Evolutionary conservation across 2,888 invertebrate species (phyloP).

Genomic region (Smittia aterrima): DNA sequence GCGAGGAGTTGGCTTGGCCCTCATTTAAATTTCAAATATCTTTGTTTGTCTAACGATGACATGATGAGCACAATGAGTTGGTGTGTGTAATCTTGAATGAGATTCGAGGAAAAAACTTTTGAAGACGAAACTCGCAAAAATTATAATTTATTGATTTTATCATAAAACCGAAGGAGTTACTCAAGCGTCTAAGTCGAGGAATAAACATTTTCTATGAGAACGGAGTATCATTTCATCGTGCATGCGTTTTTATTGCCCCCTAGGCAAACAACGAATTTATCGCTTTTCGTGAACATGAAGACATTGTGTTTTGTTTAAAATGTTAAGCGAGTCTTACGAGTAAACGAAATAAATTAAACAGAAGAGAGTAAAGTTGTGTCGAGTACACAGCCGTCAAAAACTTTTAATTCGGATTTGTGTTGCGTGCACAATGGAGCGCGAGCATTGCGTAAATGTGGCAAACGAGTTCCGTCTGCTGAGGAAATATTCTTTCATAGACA

Average conservation of each 20-base stretch:
- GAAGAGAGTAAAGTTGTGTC: neutral
- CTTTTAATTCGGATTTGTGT: too few relatives aligned
- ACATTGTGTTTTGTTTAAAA: slow-evolving; percentile 3
- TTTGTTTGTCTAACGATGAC: neutral
- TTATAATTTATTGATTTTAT: too few relatives aligned
- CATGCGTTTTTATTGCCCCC: neutral
- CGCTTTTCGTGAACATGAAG: neutral
- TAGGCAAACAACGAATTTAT: neutral
- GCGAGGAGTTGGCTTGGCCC: neutral
- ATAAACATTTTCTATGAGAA: too few relatives aligned
- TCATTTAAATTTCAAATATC: slow-evolving; percentile 7
- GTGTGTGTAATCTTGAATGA: too few relatives aligned
- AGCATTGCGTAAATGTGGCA: neutral
- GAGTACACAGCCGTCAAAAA: too few relatives aligned
- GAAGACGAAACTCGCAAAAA: too few relatives aligned
- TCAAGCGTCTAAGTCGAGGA: too few relatives aligned
- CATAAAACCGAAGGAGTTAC: too few relatives aligned
- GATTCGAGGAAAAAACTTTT: too few relatives aligned
- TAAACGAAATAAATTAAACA: neutral
- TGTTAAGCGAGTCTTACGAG: neutral
- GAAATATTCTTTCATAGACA: too few relatives aligned
- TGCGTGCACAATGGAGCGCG: neutral
- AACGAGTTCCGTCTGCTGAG: neutral
- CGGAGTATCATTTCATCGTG: neutral
- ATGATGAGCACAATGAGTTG: too few relatives aligned